These are phyloP conservation scores for Solen grandis DNA, from an alignment of 1,140 invertebrate genomes.

Conservation along the genomic window DNA sequence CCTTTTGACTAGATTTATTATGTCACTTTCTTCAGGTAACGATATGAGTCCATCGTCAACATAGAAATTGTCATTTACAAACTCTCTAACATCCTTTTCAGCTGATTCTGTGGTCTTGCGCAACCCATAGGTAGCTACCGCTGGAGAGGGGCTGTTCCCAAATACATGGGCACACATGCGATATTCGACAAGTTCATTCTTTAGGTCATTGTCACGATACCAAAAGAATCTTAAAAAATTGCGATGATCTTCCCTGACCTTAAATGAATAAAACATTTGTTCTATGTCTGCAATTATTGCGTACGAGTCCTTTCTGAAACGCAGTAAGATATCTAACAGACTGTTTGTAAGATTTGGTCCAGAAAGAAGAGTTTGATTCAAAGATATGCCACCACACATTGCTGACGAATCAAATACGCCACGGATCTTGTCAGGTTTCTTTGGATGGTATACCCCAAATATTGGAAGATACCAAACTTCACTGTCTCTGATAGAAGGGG, in stretches of 20 bases:
- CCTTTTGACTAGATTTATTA: slow-evolving; percentile 20
- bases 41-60: slow-evolving; percentile 53
- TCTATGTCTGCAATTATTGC: slow-evolving; percentile 13
- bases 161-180: slow-evolving; percentile 35
- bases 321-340: neutral
- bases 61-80: slow-evolving; percentile 48
- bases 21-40: neutral
- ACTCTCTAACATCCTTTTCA: slow-evolving; percentile 18
- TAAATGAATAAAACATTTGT: slow-evolving; percentile 36
- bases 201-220: slow-evolving; percentile 26
- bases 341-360: slow-evolving; percentile 1
- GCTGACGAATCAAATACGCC: neutral
- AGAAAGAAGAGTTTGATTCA: neutral
- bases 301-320: slow-evolving; percentile 17
- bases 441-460: slow-evolving; percentile 8
- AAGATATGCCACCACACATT: neutral
- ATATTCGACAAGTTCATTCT: slow-evolving; percentile 17
- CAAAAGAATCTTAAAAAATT: slow-evolving; percentile 18
- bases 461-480: neutral
- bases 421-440: neutral
- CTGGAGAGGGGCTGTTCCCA: slow-evolving; percentile 39
- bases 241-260: neutral
- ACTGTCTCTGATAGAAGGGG: neutral
- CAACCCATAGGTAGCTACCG: slow-evolving; percentile 30
- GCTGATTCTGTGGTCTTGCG: slow-evolving; percentile 18